These are phyloP conservation scores for Myzus persicae DNA, from an alignment of 1,140 invertebrate genomes.

Conservation along the genomic window DNA sequence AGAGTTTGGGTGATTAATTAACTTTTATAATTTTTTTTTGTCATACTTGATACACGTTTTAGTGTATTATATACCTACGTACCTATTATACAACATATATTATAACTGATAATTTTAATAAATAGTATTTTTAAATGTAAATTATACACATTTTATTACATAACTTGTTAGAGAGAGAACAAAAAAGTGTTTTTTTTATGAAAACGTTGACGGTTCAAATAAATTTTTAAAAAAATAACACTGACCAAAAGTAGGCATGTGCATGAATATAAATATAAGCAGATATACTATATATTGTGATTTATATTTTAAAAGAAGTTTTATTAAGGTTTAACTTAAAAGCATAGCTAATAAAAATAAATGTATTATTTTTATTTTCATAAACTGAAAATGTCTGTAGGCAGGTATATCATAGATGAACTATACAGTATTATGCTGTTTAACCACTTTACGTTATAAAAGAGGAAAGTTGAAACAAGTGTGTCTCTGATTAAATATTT, in stretches of 20 bases:
- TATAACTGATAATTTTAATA: not conserved
- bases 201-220: not conserved
- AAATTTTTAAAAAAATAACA: not conserved
- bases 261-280: not conserved
- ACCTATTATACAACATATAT: not conserved
- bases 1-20: not conserved
- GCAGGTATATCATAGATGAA: not conserved
- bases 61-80: not conserved
- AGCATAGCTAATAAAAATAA: not conserved
- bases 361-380: not conserved
- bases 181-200: not conserved
- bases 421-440: not conserved
- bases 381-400: constrained; percentile 11
- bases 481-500: constrained; percentile 32
- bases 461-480: constrained; percentile 15
- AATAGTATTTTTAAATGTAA: not conserved
- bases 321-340: not conserved
- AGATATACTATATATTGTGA: not conserved
- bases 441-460: not conserved
- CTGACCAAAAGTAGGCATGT: not conserved
- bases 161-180: not conserved
- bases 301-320: not conserved
- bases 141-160: not conserved
- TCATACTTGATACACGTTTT: not conserved
- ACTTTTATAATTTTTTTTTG: not conserved